These are phyloP conservation scores for Gallinago solitaria DNA, from an alignment of 2,797 vertebrate species.

Conservation along the genomic window DNA sequence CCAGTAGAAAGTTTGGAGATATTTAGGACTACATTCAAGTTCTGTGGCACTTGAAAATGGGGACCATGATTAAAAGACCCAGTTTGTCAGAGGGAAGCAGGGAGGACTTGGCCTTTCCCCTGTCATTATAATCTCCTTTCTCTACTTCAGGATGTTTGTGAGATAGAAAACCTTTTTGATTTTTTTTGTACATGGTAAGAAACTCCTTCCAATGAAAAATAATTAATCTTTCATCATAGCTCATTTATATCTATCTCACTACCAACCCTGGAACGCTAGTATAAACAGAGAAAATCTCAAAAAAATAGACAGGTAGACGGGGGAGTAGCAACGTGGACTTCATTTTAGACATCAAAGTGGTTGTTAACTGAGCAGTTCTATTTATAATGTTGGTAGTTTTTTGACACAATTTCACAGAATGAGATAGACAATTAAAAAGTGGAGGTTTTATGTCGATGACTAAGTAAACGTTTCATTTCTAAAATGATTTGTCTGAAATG, in stretches of 20 bases:
- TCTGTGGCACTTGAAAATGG: background rate
- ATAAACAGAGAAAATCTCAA: conserved; percentile 52
- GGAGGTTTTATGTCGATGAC: background rate
- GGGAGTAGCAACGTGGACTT: conserved; percentile 33
- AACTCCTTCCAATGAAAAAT: conserved; percentile 32
- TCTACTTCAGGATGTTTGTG: background rate
- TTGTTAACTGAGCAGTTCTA: conserved; percentile 24
- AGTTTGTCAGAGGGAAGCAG: background rate
- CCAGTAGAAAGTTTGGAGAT: background rate
- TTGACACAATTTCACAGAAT: conserved; percentile 32
- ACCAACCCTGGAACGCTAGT: conserved; percentile 31
- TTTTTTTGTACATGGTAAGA: background rate
- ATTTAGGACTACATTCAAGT: background rate
- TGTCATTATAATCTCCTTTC: background rate
- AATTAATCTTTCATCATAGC: conserved; percentile 56
- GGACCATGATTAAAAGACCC: background rate
- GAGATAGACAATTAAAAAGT: conserved; percentile 36
- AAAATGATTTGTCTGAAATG: conserved; percentile 30
- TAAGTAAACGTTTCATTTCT: background rate
- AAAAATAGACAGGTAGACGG: conserved; percentile 45
- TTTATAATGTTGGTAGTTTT: conserved; percentile 41
- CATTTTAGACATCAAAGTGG: conserved; percentile 42
- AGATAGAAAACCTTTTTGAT: background rate
- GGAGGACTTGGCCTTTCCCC: background rate
- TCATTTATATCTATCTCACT: conserved; percentile 55